phyloP scores from a whole-genome alignment of 2,888 invertebrate genomes.

The Drosophila macrothrix region DNA sequence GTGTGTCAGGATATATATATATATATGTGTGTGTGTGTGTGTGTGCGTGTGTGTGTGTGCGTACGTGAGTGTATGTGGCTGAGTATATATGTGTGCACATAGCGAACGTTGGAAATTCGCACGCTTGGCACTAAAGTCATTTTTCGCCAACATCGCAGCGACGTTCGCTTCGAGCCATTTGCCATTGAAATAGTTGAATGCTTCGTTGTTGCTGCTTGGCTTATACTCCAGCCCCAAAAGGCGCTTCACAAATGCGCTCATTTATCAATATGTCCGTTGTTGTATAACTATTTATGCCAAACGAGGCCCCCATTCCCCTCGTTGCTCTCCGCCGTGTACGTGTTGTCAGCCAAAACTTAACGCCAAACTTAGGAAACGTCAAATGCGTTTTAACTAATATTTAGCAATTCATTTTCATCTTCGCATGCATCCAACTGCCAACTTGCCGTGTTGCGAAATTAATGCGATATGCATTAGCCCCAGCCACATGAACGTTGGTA shows the following conservation, averaged over 20 bases:
- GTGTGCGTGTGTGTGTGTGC: slow-evolving; percentile 14
- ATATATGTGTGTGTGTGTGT: slow-evolving; percentile 2
- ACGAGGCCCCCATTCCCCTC: slow-evolving; percentile 7
- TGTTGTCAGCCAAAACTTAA: slow-evolving; percentile 45
- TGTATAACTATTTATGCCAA: slow-evolving; percentile 81
- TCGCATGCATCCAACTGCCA: slow-evolving; percentile 58
- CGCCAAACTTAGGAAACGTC: slow-evolving; percentile 68
- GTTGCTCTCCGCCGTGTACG: slow-evolving; percentile 27
- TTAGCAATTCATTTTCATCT: slow-evolving; percentile 75
- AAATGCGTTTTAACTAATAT: slow-evolving; percentile 78
- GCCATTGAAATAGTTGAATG: slow-evolving; percentile 71
- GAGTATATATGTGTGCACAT: slow-evolving; percentile 14
- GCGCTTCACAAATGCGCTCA: slow-evolving; percentile 73
- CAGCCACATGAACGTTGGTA: slow-evolving; percentile 51
- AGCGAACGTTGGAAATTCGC: slow-evolving; percentile 62
- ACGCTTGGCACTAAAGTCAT: slow-evolving; percentile 76
- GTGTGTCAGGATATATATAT: slow-evolving; percentile 1
- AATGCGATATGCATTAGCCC: slow-evolving; percentile 75
- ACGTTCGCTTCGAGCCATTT: slow-evolving; percentile 55
- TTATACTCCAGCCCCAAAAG: slow-evolving; percentile 29
- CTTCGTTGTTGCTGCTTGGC: slow-evolving; percentile 30
- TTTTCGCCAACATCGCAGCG: slow-evolving; percentile 58
- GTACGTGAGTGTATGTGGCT: slow-evolving; percentile 25
- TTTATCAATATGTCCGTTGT: slow-evolving; percentile 83
- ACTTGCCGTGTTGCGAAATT: slow-evolving; percentile 57